Conservation (phyloP, 1,140 invertebrate genomes). For the Chironomus striatipennis region DNA sequence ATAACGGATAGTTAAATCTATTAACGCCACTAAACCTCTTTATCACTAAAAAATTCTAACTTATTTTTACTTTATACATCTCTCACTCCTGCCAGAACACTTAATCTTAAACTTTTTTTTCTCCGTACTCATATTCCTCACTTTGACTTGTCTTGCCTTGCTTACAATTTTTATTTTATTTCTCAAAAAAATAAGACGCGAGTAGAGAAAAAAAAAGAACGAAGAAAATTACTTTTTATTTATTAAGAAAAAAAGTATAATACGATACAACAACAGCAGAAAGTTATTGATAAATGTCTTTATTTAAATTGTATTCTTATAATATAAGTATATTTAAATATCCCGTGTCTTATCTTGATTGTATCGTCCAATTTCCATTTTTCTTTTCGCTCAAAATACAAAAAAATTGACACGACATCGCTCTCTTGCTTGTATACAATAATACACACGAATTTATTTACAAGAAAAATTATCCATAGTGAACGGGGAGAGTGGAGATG, state of each 20-base stretch:
- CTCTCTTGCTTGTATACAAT: too few species aligned
- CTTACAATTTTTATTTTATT: too few species aligned
- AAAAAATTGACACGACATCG: not conserved
- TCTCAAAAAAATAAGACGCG: too few species aligned
- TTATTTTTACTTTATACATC: not conserved
- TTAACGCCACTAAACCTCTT: too few species aligned
- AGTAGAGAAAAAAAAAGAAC: not conserved
- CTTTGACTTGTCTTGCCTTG: not conserved
- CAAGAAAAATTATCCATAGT: too few species aligned
- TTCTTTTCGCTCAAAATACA: not conserved
- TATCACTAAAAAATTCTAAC: too few species aligned
- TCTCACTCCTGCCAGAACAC: not conserved
- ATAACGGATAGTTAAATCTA: too few species aligned
- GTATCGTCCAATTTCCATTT: conserved; percentile 17
- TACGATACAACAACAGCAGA: not conserved
- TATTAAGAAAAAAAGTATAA: not conserved
- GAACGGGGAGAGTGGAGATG: too few species aligned
- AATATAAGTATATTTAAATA: conserved; percentile 2
- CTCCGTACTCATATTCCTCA: not conserved
- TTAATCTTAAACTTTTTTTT: not conserved
- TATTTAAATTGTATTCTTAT: conserved; percentile 20
- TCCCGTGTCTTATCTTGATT: conserved; percentile 15
- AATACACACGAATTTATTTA: too few species aligned
- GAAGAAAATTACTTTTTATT: not conserved
- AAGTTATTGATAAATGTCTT: conserved; percentile 22